A percentile compares a stretch with the other conserved stretches of the same genome.
phyloP scores from a whole-genome alignment of 1,140 invertebrate genomes.

The Drosophila triauraria region DNA sequence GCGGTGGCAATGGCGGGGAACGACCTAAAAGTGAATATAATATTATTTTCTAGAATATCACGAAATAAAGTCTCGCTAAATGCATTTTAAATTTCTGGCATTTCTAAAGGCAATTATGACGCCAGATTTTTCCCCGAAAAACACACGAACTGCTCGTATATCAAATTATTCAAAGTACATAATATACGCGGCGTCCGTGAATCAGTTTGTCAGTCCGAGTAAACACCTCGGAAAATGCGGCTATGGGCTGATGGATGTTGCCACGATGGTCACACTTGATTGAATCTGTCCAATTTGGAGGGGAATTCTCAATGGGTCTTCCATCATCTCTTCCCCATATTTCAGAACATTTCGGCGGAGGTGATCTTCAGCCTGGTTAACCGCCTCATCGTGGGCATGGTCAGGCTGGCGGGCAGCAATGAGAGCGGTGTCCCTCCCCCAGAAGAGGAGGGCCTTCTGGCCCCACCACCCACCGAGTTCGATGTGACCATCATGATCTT shows the following conservation, averaged over 20 bases:
- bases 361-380: constrained; percentile 75
- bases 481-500: constrained; percentile 70
- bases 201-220: constrained; percentile 25
- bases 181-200: constrained; percentile 7
- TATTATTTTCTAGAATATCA: constrained; percentile 28
- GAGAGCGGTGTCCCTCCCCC: background rate
- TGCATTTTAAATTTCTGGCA: constrained; percentile 57
- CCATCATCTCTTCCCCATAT: background rate
- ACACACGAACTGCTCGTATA: constrained; percentile 12
- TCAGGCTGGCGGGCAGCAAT: constrained; percentile 46
- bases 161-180: constrained; percentile 48
- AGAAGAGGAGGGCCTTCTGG: background rate
- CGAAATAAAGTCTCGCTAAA: constrained; percentile 34
- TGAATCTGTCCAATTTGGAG: constrained; percentile 19
- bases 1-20: background rate
- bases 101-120: constrained; percentile 53
- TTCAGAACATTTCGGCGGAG: constrained; percentile 72
- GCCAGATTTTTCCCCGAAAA: constrained; percentile 49
- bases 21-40: constrained; percentile 4
- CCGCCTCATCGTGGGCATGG: constrained; percentile 58
- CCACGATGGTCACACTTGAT: constrained; percentile 41
- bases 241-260: constrained; percentile 35
- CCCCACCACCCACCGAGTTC: constrained; percentile 25
- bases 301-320: constrained; percentile 6
- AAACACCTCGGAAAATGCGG: constrained; percentile 28